These are phyloP conservation scores for Drosophila punjabiensis DNA, from an alignment of 1,140 invertebrate species.

Conservation along the genomic window DNA sequence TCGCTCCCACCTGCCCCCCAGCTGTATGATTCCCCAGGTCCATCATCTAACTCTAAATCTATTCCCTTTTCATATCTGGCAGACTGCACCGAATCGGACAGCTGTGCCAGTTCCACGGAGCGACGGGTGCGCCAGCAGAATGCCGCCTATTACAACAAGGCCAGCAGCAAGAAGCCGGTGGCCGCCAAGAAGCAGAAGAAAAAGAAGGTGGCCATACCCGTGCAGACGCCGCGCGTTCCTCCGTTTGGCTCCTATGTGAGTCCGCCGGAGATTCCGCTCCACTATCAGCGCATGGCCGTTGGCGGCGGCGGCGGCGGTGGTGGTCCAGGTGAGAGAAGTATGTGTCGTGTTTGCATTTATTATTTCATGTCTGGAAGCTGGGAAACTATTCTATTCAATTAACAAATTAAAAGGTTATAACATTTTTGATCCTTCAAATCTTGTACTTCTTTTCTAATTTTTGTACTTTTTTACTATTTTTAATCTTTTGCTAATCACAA, in stretches of 20 bases:
- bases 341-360: constrained; percentile 85
- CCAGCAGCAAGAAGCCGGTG: constrained; percentile 90
- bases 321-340: constrained; percentile 80
- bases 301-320: constrained; percentile 24
- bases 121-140: constrained; percentile 88
- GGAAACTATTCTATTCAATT: not conserved
- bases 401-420: not conserved
- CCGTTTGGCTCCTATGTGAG: constrained; percentile 87
- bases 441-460: not conserved
- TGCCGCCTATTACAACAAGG: constrained; percentile 88
- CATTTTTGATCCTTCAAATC: too few species aligned
- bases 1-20: not conserved
- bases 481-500: not conserved
- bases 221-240: constrained; percentile 94
- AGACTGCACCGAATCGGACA: constrained; percentile 95
- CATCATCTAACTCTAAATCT: constrained; percentile 55
- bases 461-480: not conserved
- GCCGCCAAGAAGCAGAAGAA: constrained; percentile 93
- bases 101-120: constrained; percentile 89
- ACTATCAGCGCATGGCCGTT: constrained; percentile 81
- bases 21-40: not conserved
- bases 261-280: constrained; percentile 83
- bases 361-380: not conserved
- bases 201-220: constrained; percentile 92
- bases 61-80: constrained; percentile 46